Base-by-base conservation (phyloP, 2,797 vertebrate genomes). In the Spea hammondii region DNA sequence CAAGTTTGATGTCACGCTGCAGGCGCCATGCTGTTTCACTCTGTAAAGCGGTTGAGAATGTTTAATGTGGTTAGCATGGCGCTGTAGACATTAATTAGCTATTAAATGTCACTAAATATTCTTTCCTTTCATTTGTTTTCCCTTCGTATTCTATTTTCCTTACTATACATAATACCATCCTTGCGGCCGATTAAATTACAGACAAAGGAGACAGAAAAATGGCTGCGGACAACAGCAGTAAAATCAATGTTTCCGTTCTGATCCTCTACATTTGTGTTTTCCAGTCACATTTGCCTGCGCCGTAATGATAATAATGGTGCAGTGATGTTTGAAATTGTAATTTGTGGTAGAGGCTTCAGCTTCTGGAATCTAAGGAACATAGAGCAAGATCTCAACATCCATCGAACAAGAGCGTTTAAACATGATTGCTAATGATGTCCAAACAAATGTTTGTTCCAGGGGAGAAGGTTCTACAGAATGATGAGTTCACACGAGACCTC, bases 381-480 rank as follows among this genome's bases (percentile, higher is more conserved):
- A 32, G 32, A 32, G 3, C 32, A 32, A 32, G 32, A 32, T 32
- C 32, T 32, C 32, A 32, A 32, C 32, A 32, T 32, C 32, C 32
- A 32, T 32, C 2, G 3, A 32, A 32, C 32, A 32, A 32, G n/a
- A n/a, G 32, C 32, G 32, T 32, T 32, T 32, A 32, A 32, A 32
- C 32, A 32, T 32, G 32, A 32, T 32, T 32, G 55, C 4, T 13
- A 57, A 12, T 13, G 5, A 57, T 76, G 60, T 57, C 8, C 44
- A n/a, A 66, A 45, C 5, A 10, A 57, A 72, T 76, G 17, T 72
- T 11, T 48, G 53, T 53, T n/a, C 8, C 60, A 99, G 98, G 95
- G 93, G 97, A 98, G 88, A 99, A 99, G 87, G 97, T 99, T 46
- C 93, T 99, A 84, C 98, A 99, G 91, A 96, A 98, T 72, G 96